A percentile compares a stretch with the other conserved stretches of the same genome.
phyloP scores from a whole-genome alignment of 2,797 vertebrate genomes.

The Ctenosaura bakeri region DNA sequence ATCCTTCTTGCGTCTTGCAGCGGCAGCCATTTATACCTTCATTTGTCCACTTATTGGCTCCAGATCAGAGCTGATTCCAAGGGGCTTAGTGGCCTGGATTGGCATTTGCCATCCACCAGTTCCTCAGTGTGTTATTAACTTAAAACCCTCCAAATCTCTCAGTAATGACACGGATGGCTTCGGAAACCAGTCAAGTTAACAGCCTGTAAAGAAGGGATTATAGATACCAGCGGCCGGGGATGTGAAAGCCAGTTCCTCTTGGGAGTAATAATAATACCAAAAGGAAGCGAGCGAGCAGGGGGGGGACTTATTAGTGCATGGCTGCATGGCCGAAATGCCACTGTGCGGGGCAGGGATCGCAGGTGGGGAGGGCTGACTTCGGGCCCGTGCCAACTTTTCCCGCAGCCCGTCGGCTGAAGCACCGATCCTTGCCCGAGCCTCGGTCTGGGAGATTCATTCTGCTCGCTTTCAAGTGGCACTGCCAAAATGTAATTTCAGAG shows the following conservation, averaged over 20 bases:
- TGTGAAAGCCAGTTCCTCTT: neutral
- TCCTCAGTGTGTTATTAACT: neutral
- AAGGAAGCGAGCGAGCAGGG: neutral
- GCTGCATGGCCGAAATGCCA: neutral
- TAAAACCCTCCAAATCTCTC: conserved; percentile 32
- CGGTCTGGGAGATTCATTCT: neutral
- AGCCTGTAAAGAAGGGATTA: conserved; percentile 2
- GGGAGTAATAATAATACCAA: too few species aligned
- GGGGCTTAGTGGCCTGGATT: neutral
- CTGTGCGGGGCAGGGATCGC: neutral
- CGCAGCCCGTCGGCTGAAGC: neutral
- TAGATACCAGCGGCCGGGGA: neutral
- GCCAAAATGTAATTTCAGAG: neutral
- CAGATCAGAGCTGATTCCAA: neutral
- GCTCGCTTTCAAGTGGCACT: neutral
- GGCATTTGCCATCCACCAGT: conserved; percentile 1
- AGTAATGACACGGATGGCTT: conserved; percentile 13
- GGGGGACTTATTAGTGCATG: neutral
- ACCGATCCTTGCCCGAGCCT: neutral
- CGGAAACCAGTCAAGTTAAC: neutral
- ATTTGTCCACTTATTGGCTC: conserved; percentile 15
- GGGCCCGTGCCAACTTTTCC: neutral
- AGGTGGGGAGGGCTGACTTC: too few species aligned
- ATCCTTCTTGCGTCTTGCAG: neutral
- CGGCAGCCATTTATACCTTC: neutral